Evolutionary conservation across 2,797 vertebrate species (phyloP), one percentile per base, ranked within the genome.

Genomic region (Oryzias sinensis): DNA sequence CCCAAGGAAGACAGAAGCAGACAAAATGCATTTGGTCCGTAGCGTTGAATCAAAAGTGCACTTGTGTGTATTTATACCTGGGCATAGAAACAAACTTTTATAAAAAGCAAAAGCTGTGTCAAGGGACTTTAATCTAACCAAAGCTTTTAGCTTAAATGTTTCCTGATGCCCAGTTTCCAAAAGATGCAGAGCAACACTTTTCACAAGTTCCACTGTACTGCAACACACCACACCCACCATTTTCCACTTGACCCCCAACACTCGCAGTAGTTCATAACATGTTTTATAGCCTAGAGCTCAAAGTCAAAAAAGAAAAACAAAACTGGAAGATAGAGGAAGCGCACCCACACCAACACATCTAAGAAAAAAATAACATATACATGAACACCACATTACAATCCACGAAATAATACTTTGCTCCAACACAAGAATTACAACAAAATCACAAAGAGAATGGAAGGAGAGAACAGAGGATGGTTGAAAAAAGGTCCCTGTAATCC

Each of bases 191-290:
- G 42, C 48, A 62, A 53, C 45, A 5, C 53, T 70, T 76, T 85
- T 74, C 59, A 64, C 70, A 75, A 76, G 66, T 72, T 72, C 33
- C 51, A 14, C 41, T 46, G 52, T 18, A 18, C 18, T 62, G 72
- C 68, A 70, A 60, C 53, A 14, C 69, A 46, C 43, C 33, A 1
- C 24, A 2, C 59, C 50, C 57, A 53, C 44, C 63, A 49, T 58
- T 37, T n/a, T 56, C 52, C 56, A 14, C 74, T 46, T 63, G 49
- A 62, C 53, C 72, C 62, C 56, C 65, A 62, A 54, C 73, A 66
- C 70, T 69, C 72, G 56, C 49, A 65, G 74, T 59, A 53, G 77
- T 78, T 87, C 65, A 66, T 65, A 74, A 64, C 66, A 33, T 82
- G 20, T 82, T 78, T 62, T 61, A 43, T 70, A 65, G 84, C 77